These are phyloP conservation scores for Anolis apletophallus DNA, from an alignment of 2,797 vertebrate genomes.

Conservation along the genomic window DNA sequence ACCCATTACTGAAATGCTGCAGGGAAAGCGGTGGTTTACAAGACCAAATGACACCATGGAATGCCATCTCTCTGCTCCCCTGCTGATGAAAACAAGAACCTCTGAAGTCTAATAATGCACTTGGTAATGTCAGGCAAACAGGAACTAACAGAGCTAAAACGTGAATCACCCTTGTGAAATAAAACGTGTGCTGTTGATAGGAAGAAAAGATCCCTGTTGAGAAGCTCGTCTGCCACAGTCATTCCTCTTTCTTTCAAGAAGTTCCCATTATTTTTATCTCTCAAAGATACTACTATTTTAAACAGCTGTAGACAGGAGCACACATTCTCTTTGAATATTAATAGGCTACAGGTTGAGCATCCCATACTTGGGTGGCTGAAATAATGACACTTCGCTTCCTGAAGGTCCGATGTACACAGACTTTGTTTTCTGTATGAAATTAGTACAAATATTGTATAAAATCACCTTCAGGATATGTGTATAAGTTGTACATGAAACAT, in stretches of 20 bases:
- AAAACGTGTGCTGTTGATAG: not conserved
- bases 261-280: not conserved
- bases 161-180: not conserved
- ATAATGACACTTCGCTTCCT: too few relatives aligned
- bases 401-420: too few relatives aligned
- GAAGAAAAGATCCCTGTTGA: not conserved
- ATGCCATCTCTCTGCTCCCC: not conserved
- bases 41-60: not conserved
- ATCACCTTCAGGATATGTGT: too few relatives aligned
- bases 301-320: not conserved
- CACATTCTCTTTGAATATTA: not conserved
- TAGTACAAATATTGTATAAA: too few relatives aligned
- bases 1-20: conserved; percentile 8
- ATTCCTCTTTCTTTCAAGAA: not conserved
- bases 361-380: too few relatives aligned
- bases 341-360: not conserved
- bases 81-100: conserved; percentile 8
- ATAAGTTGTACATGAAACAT: too few relatives aligned
- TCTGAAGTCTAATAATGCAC: not conserved
- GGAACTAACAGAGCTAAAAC: not conserved
- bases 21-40: conserved; percentile 3
- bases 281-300: not conserved
- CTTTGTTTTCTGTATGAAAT: too few relatives aligned
- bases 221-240: not conserved
- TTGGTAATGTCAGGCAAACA: not conserved